Base-by-base conservation (phyloP, 2,797 vertebrate species). In the Chaetophractus vellerosus region DNA sequence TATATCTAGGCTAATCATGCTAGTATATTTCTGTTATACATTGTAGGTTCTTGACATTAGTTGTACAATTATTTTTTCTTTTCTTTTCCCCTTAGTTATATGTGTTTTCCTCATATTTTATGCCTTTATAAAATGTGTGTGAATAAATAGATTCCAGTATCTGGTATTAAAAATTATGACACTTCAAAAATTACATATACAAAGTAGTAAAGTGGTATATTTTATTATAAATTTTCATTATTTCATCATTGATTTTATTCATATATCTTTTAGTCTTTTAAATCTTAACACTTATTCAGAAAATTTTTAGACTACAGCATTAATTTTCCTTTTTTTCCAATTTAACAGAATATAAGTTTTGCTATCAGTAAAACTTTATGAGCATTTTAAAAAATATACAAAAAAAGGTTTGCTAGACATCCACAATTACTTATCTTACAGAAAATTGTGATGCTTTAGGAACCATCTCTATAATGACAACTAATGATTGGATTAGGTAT, bases 1-100 rank as follows among this genome's bases (percentile, higher is more conserved):
- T 92, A 64, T 88, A 72, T 72, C 61, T 89, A 33, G 75, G 91
- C 57, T 52, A 88, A 94, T 89, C 69, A 72, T 59, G 69, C 48
- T 68, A 24, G 7, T 55, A 2, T 78, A 31, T 69, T 89, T 94
- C 50, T 87, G 7, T 59, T 84, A 80, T 82, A 59, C 10, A 38
- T 41, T 90, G 2, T 15, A 76, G 14, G 4, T 76, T 76, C 31
- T 87, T 93, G 71, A 69, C 19, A 95, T 86, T 89, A 69, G 93
- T 93, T 93, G 31, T 76, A 1, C 68, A 89, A 75, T 76, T 76
- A 91, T 80, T 86, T 0, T 85, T 41, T 82, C 80, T 88, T 91
- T 10, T 83, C 10, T 79, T 75, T 96, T 78, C 15, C 8, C 28
- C 16, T 75, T 89, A 26, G 2, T 88, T 83, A 61, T 80, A 91